These are phyloP conservation scores for Scleropages formosus DNA, from an alignment of 2,797 vertebrate genomes.

Conservation along the genomic window DNA sequence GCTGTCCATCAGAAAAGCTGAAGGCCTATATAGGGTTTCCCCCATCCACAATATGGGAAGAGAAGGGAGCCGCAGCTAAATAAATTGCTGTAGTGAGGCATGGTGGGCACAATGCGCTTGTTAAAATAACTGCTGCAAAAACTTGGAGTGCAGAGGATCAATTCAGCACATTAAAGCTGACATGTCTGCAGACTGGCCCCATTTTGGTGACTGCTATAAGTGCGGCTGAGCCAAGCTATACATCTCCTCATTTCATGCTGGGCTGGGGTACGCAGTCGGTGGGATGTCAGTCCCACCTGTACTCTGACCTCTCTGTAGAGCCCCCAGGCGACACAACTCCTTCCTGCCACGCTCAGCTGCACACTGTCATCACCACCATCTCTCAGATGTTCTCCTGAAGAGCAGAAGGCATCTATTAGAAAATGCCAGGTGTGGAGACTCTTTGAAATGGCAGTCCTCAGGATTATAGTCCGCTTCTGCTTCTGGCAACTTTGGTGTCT, in stretches of 20 bases:
- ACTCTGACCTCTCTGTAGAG: background rate
- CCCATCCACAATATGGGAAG: background rate
- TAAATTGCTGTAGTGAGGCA: background rate
- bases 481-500: background rate
- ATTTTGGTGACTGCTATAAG: background rate
- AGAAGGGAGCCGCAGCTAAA: background rate
- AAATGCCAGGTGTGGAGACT: background rate
- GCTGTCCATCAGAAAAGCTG: conserved; percentile 13
- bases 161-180: background rate
- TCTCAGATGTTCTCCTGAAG: background rate
- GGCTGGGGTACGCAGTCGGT: background rate
- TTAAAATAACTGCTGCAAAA: conserved; percentile 10
- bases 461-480: background rate
- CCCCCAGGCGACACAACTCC: too few relatives aligned
- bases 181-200: background rate
- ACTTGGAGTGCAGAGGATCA: background rate
- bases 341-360: background rate
- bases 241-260: background rate
- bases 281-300: background rate
- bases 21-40: background rate
- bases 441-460: background rate
- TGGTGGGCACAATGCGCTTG: background rate
- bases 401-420: background rate
- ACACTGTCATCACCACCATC: background rate
- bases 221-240: background rate